Evolutionary conservation across 2,797 vertebrate species (phyloP), one percentile per base, ranked within the genome.

Genomic region (Sebastes goodei): DNA sequence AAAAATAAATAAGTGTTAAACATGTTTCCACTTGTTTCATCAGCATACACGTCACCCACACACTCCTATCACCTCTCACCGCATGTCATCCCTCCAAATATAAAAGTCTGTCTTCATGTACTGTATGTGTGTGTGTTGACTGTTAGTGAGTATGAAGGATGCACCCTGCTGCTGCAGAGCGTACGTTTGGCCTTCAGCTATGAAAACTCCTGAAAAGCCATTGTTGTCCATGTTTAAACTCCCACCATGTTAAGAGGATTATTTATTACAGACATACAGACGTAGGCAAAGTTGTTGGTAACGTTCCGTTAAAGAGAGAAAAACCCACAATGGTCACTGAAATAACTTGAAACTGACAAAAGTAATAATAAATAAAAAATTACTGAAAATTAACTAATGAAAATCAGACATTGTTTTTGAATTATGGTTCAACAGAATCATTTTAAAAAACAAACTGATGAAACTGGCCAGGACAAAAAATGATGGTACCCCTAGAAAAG

Each of bases 231-330:
- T 33, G 30, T 71, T 79, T 70, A 67, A 65, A 80, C 74, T 66
- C 27, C 69, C n/a, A 38, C 52, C 67, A 52, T 56, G 80, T 79
- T 85, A 82, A 85, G 61, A 72, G 78, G 84, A 85, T 86, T 90
- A 89, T 81, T 88, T 86, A 82, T 76, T 30, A 64, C 78, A 82
- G 62, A 62, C 64, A 49, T 73, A 73, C n/a, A n/a, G n/a, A n/a
- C n/a, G n/a, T n/a, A n/a, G n/a, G n/a, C n/a, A n/a, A n/a, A n/a
- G n/a, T n/a, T n/a, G n/a, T n/a, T n/a, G n/a, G n/a, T n/a, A n/a
- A n/a, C n/a, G n/a, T n/a, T n/a, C n/a, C n/a, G n/a, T n/a, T n/a
- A n/a, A n/a, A n/a, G n/a, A n/a, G n/a, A n/a, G n/a, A n/a, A n/a
- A n/a, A n/a, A n/a, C n/a, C n/a, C n/a, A n/a, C n/a, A n/a, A n/a